Evolutionary conservation across 2,888 invertebrate species (phyloP), one percentile per base, ranked within the genome.

Genomic region (Cistogaster globosa): DNA sequence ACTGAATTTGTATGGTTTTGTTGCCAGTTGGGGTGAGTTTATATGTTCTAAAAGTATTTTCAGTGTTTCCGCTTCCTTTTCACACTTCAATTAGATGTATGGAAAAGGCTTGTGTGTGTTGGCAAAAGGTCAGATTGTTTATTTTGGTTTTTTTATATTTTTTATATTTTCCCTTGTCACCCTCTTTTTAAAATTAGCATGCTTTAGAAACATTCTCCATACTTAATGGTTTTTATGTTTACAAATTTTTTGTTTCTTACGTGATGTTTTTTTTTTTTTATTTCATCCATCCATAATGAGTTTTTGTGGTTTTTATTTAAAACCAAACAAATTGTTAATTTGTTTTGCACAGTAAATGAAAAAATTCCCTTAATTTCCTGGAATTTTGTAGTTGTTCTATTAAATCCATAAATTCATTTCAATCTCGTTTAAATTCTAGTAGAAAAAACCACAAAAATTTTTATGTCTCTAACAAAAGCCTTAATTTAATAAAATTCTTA

Each of bases 291-390:
- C 63, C 62, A 80, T 87, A 88, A 88, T 87, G 86, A 87, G 88
- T 87, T 87, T 87, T 87, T 88, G 88, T 84, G 87, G 88, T 87
- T 87, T 87, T 82, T 51, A 32, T 48, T 55, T 45, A 18, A 57
- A 72, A 71, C 76, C 82, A 65, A 83, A 84, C 16, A 57, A 14
- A 78, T 55, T 53, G 22, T 53, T 71, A 42, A n/a, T 75, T 69
- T 18, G 26, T 63, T 62, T 16, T 38, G n/a, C 2, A 60, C 63
- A 55, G 32, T 32, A 16, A 36, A 69, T n/a, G 8, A 16, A 22
- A 26, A 42, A 69, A 68, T 42, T 72, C n/a, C 58, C 38, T 76
- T 65, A 84, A 67, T 68, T 55, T 76, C 55, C 55, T 53, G 12
- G 32, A 78, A 62, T 65, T 60, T 72, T 55, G 62, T 58, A 71